A percentile compares a stretch with the other conserved stretches of the same genome.
Evolutionary conservation across 2,888 invertebrate species (phyloP).

Genomic region (Chaitophorus viminalis): DNA sequence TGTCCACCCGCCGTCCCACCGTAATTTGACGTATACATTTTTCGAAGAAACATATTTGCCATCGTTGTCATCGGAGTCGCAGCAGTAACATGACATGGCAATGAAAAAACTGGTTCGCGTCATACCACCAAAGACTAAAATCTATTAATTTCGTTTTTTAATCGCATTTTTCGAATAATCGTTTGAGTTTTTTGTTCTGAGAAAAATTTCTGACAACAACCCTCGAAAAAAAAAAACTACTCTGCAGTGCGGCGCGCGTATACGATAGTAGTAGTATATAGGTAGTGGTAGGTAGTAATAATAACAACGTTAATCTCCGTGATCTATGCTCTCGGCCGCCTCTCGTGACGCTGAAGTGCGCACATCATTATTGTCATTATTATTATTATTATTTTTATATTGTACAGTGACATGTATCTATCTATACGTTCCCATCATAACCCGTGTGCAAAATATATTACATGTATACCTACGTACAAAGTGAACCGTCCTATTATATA

Average conservation of each 20-base stretch:
- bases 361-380: not conserved
- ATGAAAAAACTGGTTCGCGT: conserved; percentile 61
- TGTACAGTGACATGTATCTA: too few species aligned
- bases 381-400: not conserved
- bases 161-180: conserved; percentile 47
- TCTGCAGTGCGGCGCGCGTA: not conserved
- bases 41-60: conserved; percentile 60
- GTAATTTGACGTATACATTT: conserved; percentile 44
- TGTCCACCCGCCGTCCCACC: not conserved
- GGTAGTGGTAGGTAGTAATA: not conserved
- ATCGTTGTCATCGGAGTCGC: conserved; percentile 50
- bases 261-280: not conserved
- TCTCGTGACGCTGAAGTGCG: not conserved
- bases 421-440: not conserved
- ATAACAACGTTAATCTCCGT: conserved; percentile 20
- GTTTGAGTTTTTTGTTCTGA: conserved; percentile 49
- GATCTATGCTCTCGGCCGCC: conserved; percentile 23
- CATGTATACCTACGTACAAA: not conserved
- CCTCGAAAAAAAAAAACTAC: conserved; percentile 40
- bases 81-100: conserved; percentile 55
- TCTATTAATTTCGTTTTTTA: conserved; percentile 57
- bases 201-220: conserved; percentile 43
- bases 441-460: not conserved
- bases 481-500: not conserved
- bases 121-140: conserved; percentile 61